These are phyloP conservation scores for Drosophila algonquin DNA, from an alignment of 2,888 invertebrate species.

Conservation along the genomic window DNA sequence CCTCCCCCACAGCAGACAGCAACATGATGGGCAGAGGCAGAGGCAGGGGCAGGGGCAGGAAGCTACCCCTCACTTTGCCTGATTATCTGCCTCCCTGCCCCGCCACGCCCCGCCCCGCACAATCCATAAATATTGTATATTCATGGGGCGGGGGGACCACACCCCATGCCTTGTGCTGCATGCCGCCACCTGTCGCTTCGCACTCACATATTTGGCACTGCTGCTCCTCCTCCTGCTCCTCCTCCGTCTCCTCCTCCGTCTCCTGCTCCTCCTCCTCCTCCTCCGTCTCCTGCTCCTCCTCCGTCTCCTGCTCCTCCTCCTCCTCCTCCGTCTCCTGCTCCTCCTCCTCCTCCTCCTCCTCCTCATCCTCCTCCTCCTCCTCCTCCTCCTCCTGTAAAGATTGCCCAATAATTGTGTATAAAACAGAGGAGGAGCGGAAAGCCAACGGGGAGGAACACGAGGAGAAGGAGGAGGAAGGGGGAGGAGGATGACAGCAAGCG, in stretches of 20 bases:
- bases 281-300: too few species aligned
- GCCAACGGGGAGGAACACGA: neutral
- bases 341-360: neutral
- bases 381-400: neutral
- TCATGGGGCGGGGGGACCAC: neutral
- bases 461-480: neutral
- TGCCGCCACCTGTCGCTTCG: constrained; percentile 2
- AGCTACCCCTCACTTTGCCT: constrained; percentile 22
- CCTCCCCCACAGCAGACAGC: neutral
- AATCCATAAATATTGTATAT: neutral
- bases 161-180: neutral
- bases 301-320: neutral
- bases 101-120: too few species aligned
- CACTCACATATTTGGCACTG: neutral
- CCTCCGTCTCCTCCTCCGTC: too few species aligned
- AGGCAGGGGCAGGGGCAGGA: neutral
- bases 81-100: constrained; percentile 22
- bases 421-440: neutral
- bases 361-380: neutral
- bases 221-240: neutral
- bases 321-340: too few species aligned
- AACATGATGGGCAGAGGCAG: too few species aligned
- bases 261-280: neutral
- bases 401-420: constrained; percentile 42
- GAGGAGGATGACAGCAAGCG: neutral